phyloP scores from a whole-genome alignment of 2,797 vertebrate genomes.

The Characodon lateralis region DNA sequence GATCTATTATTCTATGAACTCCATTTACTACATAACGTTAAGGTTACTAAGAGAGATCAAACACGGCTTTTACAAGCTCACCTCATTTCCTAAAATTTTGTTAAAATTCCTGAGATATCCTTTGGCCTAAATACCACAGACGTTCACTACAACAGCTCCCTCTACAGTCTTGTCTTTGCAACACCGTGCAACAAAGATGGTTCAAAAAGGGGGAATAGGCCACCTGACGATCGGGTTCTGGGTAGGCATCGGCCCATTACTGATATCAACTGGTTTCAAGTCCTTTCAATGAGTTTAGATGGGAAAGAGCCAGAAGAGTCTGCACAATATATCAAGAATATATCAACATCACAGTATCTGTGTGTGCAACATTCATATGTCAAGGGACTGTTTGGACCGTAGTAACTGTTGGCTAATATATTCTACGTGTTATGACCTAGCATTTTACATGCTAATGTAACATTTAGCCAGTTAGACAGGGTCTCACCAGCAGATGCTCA shows the following conservation, averaged over 20 bases:
- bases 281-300: background rate
- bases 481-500: background rate
- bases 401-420: background rate
- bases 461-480: background rate
- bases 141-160: background rate
- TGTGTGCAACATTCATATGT: background rate
- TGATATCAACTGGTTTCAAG: background rate
- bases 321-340: background rate
- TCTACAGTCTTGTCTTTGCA: background rate
- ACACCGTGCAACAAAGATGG: background rate
- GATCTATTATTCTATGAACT: background rate
- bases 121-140: background rate
- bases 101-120: background rate
- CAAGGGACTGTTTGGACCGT: background rate
- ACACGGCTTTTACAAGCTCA: background rate
- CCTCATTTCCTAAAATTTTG: background rate
- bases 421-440: background rate
- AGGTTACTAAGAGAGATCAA: background rate
- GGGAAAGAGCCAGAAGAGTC: background rate
- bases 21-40: background rate
- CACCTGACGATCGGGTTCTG: background rate
- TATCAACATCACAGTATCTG: background rate
- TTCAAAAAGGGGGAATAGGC: background rate
- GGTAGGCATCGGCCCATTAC: background rate
- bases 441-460: background rate